phyloP scores from a whole-genome alignment of 2,888 invertebrate species.

The Drosophila testacea region DNA sequence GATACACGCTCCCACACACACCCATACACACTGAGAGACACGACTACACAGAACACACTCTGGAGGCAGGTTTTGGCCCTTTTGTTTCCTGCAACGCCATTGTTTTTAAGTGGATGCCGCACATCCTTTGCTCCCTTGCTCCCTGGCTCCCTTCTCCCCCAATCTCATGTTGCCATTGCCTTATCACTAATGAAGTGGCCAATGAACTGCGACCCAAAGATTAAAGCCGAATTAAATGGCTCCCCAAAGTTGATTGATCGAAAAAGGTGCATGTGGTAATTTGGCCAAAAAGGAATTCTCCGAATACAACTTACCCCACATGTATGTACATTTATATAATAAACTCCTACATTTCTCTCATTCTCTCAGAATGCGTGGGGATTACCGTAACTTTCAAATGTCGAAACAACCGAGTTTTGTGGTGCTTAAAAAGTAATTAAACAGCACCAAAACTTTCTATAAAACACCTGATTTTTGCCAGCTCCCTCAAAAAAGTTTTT shows the following conservation, averaged over 20 bases:
- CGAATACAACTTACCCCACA: conserved; percentile 1
- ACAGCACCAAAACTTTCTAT: conserved; percentile 8
- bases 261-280: conserved; percentile 58
- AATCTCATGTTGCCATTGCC: conserved; percentile 21
- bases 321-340: background rate
- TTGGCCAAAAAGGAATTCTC: conserved; percentile 27
- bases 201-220: conserved; percentile 77
- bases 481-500: background rate
- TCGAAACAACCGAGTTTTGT: background rate
- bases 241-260: conserved; percentile 56
- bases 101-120: conserved; percentile 76
- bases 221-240: conserved; percentile 78
- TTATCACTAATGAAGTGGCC: conserved; percentile 78
- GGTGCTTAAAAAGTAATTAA: conserved; percentile 23
- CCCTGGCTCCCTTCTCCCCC: background rate
- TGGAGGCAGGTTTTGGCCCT: conserved; percentile 34
- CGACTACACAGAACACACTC: conserved; percentile 14
- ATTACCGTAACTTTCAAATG: conserved; percentile 10
- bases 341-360: background rate
- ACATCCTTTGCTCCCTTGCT: conserved; percentile 48
- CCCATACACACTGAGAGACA: conserved; percentile 8
- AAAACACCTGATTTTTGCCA: conserved; percentile 17
- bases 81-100: conserved; percentile 72
- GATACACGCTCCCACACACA: conserved; percentile 14
- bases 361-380: background rate